phyloP scores from a whole-genome alignment of 2,113 vertebrate genomes.

The Numida meleagris region DNA sequence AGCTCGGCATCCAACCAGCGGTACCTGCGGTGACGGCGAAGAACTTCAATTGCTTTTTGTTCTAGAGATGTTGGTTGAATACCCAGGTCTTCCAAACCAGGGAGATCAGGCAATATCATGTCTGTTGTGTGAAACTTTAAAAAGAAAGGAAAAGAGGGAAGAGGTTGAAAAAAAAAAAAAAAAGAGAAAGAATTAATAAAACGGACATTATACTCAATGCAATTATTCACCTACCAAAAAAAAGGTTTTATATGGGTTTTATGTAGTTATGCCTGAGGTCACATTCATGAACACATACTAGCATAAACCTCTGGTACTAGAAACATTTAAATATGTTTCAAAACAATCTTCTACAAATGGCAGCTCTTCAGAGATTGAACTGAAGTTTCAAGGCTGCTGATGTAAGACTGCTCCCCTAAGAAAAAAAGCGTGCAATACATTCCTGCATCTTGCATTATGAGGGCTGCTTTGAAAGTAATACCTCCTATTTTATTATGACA shows the following conservation, averaged over 20 bases:
- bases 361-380: background rate
- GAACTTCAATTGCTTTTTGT: slow-evolving; percentile 89
- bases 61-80: slow-evolving; percentile 85
- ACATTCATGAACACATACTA: background rate
- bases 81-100: slow-evolving; percentile 91
- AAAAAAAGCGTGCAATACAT: background rate
- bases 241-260: background rate
- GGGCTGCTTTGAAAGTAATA: too few relatives aligned
- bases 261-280: background rate
- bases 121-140: slow-evolving; percentile 90
- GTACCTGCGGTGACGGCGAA: slow-evolving; percentile 89
- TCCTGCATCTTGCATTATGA: too few relatives aligned
- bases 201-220: background rate
- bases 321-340: background rate
- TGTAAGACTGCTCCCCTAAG: background rate
- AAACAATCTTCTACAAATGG: background rate
- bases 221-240: background rate
- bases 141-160: background rate
- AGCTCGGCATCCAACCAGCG: slow-evolving; percentile 86
- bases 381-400: background rate
- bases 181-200: background rate
- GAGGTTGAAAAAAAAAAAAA: background rate
- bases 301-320: background rate
- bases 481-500: too few relatives aligned
- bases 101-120: slow-evolving; percentile 85